Percentiles rank a stretch among this genome's conserved stretches.
Conservation (phyloP, 64 coral and sea anemone species). For the Pocillopora verrucosa region DNA sequence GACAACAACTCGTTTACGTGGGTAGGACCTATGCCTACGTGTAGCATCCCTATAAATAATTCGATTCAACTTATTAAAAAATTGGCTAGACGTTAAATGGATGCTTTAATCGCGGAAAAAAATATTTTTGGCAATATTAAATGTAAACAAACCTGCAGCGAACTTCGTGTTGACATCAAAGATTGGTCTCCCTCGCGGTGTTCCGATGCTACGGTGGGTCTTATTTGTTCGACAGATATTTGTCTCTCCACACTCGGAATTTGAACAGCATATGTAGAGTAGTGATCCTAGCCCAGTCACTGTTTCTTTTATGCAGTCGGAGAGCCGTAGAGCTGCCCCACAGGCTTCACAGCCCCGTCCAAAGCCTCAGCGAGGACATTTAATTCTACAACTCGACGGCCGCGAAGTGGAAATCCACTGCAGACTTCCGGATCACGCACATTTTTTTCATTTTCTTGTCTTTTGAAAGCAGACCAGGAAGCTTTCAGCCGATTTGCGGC, state of each 20-base stretch:
- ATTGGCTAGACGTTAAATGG: not conserved
- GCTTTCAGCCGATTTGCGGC: not conserved
- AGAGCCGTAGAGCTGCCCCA: not conserved
- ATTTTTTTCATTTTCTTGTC: not conserved
- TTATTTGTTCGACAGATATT: not conserved
- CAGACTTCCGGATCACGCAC: not conserved
- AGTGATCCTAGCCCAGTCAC: slow-evolving; percentile 8
- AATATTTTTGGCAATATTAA: no score
- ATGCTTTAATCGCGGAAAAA: not conserved
- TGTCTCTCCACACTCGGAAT: not conserved
- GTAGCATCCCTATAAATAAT: not conserved
- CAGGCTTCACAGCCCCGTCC: not conserved
- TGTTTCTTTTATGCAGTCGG: not conserved
- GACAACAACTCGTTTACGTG: no score
- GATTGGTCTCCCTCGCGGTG: not conserved
- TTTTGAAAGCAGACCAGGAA: not conserved
- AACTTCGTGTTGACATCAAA: slow-evolving; percentile 43
- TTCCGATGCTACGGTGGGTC: not conserved
- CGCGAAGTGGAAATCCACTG: not conserved
- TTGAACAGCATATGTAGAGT: not conserved
- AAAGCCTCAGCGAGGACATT: not conserved
- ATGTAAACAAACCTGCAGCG: slow-evolving; percentile 24
- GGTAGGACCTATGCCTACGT: no score
- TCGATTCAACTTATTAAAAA: not conserved
- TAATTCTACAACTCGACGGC: not conserved